A percentile compares a stretch with the other conserved stretches of the same genome.
Conservation (phyloP, 1,140 invertebrate species). For the Agrilus planipennis region DNA sequence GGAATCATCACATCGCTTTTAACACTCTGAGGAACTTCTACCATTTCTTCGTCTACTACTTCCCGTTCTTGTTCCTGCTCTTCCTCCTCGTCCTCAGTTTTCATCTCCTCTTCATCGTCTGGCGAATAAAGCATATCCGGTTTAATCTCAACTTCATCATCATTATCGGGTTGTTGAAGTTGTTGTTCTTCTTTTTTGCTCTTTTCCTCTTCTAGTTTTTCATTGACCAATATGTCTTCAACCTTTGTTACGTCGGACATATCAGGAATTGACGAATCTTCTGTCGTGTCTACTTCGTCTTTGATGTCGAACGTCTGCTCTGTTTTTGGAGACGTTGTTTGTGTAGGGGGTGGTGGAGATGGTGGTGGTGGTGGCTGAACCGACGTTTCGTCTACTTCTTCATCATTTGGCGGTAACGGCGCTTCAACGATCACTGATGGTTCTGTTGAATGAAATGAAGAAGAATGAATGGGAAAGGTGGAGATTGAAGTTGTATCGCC, state of each 20-base stretch:
- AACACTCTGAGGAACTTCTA: background rate
- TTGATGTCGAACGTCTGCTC: too few species aligned
- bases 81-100: background rate
- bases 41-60: slow-evolving; percentile 6
- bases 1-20: slow-evolving; percentile 9
- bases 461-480: background rate
- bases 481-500: slow-evolving; percentile 2
- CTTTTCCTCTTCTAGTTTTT: too few species aligned
- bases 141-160: slow-evolving; percentile 7
- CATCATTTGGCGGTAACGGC: too few species aligned
- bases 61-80: slow-evolving; percentile 9
- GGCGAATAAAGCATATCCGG: slow-evolving; percentile 28
- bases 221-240: too few species aligned
- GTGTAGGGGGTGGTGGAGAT: too few species aligned
- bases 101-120: slow-evolving; percentile 21
- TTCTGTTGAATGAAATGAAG: background rate
- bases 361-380: too few species aligned
- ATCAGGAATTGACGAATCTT: too few species aligned
- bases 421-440: background rate
- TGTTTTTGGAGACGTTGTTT: too few species aligned
- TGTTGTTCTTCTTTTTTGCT: too few species aligned
- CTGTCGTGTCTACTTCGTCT: too few species aligned
- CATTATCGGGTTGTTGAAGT: background rate
- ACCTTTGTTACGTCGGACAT: too few species aligned
- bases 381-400: too few species aligned